Evolutionary conservation across 1,140 invertebrate genomes (phyloP), one percentile per base, ranked within the genome.

Genomic region (Triops cancriformis): DNA sequence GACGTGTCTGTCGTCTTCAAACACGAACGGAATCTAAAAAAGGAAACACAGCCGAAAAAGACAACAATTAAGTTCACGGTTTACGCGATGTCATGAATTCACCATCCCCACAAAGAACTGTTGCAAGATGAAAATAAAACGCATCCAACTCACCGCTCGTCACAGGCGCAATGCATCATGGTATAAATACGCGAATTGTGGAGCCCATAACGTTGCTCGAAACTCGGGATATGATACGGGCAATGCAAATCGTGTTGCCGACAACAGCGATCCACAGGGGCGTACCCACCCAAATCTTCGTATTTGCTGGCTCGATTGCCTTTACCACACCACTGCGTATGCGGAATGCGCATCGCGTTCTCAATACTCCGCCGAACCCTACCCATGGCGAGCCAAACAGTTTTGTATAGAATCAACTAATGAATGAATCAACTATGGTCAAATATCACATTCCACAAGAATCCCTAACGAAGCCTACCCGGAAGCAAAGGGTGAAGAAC

Each of bases 241-340:
- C 94, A 96, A 18, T 89, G 85, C 1, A 89, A 86, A 83, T 96
- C 94, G 84, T 96, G 94, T 79, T 89, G 88, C 6, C 94, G 84
- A 85, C 94, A 96, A 84, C 94, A 96, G 72, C 89, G 86, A 82
- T 96, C 94, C 0, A 92, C 92, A 7, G 88, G 86, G 1, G 89
- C 88, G 82, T 92, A 91, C 26, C 89, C 89, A 1, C 94, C 94
- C 6, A 96, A 85, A 81, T 94, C 89, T 1, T 90, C 89, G 82
- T 91, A 93, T 80, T 89, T 88, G 12, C 87, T 88, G 1, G 93
- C 93, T 0, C 89, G 88, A 82, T 89, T 90, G 10, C 94, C 94
- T 79, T 90, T 90, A 3, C 94, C 94, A 83, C 94, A 96, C 94
- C 94, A 95, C 81, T 93, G 90, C 1, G 94, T 96, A 0, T 93